phyloP scores from a whole-genome alignment of 1,140 invertebrate genomes.

The Drosophila sproati region DNA sequence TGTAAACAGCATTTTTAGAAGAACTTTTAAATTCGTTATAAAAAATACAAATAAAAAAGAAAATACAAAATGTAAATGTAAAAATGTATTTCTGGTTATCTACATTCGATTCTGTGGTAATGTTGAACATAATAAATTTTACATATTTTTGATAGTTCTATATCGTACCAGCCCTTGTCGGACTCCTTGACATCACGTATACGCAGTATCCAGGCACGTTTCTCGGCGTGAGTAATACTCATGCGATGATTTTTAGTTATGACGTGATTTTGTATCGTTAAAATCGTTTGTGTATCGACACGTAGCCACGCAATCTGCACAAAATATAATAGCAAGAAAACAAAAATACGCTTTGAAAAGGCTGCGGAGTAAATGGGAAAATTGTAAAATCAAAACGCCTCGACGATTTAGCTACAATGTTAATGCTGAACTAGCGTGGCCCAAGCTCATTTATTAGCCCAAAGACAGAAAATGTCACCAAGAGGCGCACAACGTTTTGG shows the following conservation, averaged over 20 bases:
- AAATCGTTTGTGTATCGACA: constrained; percentile 96
- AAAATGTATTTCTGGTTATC: no score
- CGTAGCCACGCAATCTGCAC: constrained; percentile 94
- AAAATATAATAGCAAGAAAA: constrained; percentile 36
- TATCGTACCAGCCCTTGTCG: constrained; percentile 89
- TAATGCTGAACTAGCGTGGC: constrained; percentile 71
- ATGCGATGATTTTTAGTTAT: constrained; percentile 96
- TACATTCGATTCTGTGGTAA: no score
- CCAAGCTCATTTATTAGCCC: constrained; percentile 68
- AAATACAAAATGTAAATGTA: no score
- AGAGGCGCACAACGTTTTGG: constrained; percentile 31
- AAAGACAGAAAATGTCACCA: constrained; percentile 56
- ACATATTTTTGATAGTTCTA: neutral
- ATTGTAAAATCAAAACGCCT: constrained; percentile 74
- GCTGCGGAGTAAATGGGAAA: constrained; percentile 20
- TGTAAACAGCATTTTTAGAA: no score
- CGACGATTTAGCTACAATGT: constrained; percentile 59
- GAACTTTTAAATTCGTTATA: no score
- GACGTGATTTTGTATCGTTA: constrained; percentile 95
- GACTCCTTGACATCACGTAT: constrained; percentile 91
- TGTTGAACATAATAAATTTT: neutral
- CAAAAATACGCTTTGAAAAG: constrained; percentile 10
- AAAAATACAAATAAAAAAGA: no score
- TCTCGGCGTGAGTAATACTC: constrained; percentile 93
- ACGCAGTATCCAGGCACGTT: constrained; percentile 94